Base-by-base conservation (phyloP, 2,888 invertebrate genomes). In the Eupithecia pulchellata region DNA sequence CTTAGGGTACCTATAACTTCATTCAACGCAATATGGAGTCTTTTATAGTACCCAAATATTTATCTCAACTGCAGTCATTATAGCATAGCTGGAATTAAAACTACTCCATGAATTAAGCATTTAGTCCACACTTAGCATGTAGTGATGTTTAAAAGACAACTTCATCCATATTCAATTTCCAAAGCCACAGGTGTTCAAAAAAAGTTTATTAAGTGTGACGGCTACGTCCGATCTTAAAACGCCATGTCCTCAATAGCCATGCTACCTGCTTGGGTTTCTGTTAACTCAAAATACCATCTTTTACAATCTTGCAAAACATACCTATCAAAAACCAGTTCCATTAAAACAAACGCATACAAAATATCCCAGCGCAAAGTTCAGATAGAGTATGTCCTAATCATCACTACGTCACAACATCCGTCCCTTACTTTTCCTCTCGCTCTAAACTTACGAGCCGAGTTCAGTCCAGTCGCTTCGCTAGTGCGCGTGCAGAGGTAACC, bases 401-500 rank as follows among this genome's bases (percentile, higher is more conserved):
- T 73, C 64, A 55, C 73, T 75, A 82, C 84, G 83, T 85, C 84
- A 85, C 74, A 61, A 72, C 79, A 72, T 76, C 68, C 75, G 79
- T 69, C 80, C 79, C 75, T 78, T 57, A 68, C 77, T 76, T 75
- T 17, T 57, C 32, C 58, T 52, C 66, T 36, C 71, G 70, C 64
- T 58, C 67, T 68, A 73, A 72, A 71, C 68, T 68, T 66, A 77
- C 77, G 78, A 60, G 63, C 60, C 68, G 69, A 58, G 71, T 67
- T 65, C 65, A 29, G 27, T 57, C 34, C 34, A 52, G 63, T 64
- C 72, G 73, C 74, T 86, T 64, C 72, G 73, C 73, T 86, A 88
- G 89, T 89, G 82, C 79, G 86, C 86, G 87, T 85, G 85, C 85
- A 86, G 77, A 76, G 77, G 83, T 80, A 81, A 79, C 79, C 81